Conservation (phyloP, 92 coral and sea anemone species). For the Phymanthus crucifer region DNA sequence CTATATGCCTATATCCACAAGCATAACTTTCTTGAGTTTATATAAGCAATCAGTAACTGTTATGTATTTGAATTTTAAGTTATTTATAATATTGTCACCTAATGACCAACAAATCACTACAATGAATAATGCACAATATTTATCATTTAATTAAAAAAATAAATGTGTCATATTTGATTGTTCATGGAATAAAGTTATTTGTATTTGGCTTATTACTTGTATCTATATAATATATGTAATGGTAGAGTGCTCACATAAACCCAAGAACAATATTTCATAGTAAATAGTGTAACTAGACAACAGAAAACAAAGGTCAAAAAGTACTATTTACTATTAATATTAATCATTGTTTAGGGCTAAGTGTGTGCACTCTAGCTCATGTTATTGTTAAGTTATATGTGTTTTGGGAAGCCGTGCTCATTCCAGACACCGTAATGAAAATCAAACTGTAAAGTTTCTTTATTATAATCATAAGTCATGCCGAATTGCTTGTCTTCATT, state of each 20-base stretch:
- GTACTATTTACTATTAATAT: not conserved
- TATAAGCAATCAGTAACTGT: not conserved
- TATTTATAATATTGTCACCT: not conserved
- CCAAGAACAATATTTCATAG: conserved; percentile 8
- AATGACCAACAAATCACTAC: not conserved
- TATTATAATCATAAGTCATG: conserved; percentile 31
- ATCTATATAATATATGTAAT: not conserved
- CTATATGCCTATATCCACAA: not conserved
- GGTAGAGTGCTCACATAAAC: not conserved
- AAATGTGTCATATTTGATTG: not conserved
- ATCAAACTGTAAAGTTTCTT: conserved; percentile 24
- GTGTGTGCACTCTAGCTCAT: not conserved
- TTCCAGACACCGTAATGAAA: conserved; percentile 46
- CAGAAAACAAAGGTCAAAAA: conserved; percentile 11
- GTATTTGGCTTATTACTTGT: not conserved
- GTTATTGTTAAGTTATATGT: conserved; percentile 1
- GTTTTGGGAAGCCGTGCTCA: conserved; percentile 35
- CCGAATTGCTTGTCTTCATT: conserved; percentile 28
- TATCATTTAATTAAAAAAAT: too few relatives aligned
- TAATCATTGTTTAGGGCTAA: not conserved
- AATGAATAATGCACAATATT: too few relatives aligned
- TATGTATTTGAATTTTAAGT: not conserved
- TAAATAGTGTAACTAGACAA: too few relatives aligned
- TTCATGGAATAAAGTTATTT: not conserved
- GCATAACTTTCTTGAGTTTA: not conserved